Conservation (phyloP, 1,140 invertebrate genomes). For the Lutraria rhynchaena region DNA sequence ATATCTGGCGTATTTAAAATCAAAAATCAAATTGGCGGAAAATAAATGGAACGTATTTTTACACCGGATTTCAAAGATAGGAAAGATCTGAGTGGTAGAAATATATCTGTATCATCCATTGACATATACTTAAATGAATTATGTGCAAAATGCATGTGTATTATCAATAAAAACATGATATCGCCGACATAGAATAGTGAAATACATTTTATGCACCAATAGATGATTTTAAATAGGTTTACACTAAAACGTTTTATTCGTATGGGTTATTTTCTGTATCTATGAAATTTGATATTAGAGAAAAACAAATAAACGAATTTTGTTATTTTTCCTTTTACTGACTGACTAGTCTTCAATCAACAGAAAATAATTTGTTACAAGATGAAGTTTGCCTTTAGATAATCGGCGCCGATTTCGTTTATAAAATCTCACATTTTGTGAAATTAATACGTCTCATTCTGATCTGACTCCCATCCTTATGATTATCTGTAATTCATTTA, state of each 20-base stretch:
- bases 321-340: constrained; percentile 4
- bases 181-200: no score
- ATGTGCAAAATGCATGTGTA: no score
- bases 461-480: constrained; percentile 10
- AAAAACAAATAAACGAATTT: constrained; percentile 3
- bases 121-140: no score
- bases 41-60: no score
- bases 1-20: no score
- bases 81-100: no score
- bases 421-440: constrained; percentile 53
- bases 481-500: constrained; percentile 45
- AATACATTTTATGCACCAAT: no score
- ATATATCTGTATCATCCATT: no score
- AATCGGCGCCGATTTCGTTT: constrained; percentile 45
- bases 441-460: constrained; percentile 42
- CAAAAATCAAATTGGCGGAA: no score
- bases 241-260: no score
- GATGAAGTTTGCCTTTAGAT: constrained; percentile 8
- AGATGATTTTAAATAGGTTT: no score
- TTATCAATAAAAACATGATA: no score
- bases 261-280: neutral
- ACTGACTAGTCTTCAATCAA: neutral
- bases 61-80: constrained; percentile 2
- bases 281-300: constrained; percentile 10
- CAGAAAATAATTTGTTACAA: constrained; percentile 38